These are phyloP conservation scores for Danio aesculapii DNA, from an alignment of 2,797 vertebrate species.

Conservation along the genomic window DNA sequence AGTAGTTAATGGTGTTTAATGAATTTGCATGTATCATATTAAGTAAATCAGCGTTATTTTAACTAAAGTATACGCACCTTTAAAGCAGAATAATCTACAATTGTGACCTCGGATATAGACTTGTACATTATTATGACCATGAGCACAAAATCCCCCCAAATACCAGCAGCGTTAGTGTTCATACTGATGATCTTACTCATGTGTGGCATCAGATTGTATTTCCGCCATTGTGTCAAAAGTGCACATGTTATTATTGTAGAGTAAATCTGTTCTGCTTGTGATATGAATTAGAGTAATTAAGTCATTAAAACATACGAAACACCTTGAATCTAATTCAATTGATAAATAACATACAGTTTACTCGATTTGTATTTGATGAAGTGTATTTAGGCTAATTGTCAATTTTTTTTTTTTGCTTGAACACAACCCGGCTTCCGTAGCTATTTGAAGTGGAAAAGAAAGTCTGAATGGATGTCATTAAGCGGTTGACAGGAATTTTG, in stretches of 20 bases:
- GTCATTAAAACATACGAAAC: not conserved
- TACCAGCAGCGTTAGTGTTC: conserved; percentile 74
- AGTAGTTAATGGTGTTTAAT: too few species aligned
- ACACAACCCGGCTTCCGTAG: not conserved
- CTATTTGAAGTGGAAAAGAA: not conserved
- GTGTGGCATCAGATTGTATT: conserved; percentile 69
- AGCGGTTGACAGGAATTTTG: not conserved
- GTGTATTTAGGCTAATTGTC: too few species aligned
- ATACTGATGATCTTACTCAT: conserved; percentile 74
- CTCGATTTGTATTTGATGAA: too few species aligned
- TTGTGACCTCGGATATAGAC: conserved; percentile 33
- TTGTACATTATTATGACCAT: conserved; percentile 3
- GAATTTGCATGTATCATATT: too few species aligned
- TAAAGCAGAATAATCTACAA: conserved; percentile 34
- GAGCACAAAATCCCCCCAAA: conserved; percentile 71
- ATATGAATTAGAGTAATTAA: not conserved
- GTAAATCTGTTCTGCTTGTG: conserved; percentile 7
- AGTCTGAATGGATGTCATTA: not conserved
- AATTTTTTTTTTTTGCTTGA: too few species aligned
- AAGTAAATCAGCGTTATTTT: too few species aligned
- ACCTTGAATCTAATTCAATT: too few species aligned
- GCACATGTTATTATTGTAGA: conserved; percentile 22
- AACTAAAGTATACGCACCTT: not conserved
- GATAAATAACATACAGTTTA: too few species aligned
- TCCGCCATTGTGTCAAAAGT: conserved; percentile 37